phyloP scores from a whole-genome alignment of 1,140 invertebrate genomes.

The Eupristina koningsbergeri region DNA sequence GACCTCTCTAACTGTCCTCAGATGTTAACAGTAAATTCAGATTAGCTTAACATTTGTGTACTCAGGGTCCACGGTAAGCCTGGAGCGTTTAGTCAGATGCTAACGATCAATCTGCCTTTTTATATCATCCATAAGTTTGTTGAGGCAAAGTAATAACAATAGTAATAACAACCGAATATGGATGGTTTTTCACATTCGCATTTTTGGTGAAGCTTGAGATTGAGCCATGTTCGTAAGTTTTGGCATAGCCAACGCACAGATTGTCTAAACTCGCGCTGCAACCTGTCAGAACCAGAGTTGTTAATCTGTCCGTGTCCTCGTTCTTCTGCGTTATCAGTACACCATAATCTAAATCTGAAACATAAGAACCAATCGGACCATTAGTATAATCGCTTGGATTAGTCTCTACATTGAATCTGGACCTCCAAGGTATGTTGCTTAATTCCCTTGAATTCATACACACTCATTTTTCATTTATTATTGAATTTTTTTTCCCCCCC shows the following conservation, averaged over 20 bases:
- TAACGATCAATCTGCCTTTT: background rate
- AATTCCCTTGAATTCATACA: too few species aligned
- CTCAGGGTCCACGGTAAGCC: too few species aligned
- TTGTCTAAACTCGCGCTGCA: background rate
- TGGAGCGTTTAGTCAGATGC: background rate
- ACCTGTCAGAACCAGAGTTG: background rate
- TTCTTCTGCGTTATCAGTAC: background rate
- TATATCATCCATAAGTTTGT: too few species aligned
- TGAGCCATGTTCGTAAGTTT: background rate
- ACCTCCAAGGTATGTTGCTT: background rate
- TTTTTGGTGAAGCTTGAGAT: background rate
- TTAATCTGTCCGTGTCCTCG: background rate
- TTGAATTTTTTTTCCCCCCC: too few species aligned
- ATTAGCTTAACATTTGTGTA: too few species aligned
- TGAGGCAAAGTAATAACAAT: too few species aligned
- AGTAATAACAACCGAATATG: too few species aligned
- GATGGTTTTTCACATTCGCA: background rate
- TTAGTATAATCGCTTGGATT: background rate
- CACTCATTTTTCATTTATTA: too few species aligned
- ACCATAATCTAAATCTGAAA: background rate
- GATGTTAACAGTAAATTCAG: too few species aligned
- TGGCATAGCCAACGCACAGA: background rate
- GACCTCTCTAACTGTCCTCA: too few species aligned
- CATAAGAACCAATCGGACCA: background rate
- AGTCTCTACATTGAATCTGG: background rate